phyloP scores from a whole-genome alignment of 2,888 invertebrate genomes.

The Apamea crenata region DNA sequence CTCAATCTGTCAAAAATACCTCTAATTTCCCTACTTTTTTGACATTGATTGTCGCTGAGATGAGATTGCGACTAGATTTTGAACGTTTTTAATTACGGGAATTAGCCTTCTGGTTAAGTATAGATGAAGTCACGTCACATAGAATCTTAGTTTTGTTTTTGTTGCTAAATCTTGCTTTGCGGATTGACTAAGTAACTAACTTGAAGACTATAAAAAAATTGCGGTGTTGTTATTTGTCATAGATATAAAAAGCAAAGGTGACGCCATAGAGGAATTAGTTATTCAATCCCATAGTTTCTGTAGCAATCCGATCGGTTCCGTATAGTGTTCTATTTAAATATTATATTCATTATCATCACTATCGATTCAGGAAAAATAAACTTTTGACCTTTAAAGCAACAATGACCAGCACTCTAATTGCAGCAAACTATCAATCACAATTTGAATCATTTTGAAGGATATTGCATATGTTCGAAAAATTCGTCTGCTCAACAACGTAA shows the following conservation, averaged over 20 bases:
- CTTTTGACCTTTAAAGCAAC: not conserved
- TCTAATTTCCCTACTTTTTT: not conserved
- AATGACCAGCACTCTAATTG: not conserved
- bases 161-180: not conserved
- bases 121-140: not conserved
- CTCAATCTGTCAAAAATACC: not conserved
- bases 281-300: constrained; percentile 47
- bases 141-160: not conserved
- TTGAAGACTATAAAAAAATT: not conserved
- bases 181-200: not conserved
- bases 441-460: not conserved
- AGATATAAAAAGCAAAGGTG: constrained; percentile 41
- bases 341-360: not conserved
- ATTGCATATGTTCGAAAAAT: not conserved
- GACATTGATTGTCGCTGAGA: not conserved
- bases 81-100: not conserved
- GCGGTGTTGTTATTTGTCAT: constrained; percentile 37
- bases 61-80: not conserved
- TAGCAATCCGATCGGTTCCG: constrained; percentile 48
- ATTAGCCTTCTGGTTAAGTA: not conserved
- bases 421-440: not conserved
- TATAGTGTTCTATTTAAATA: constrained; percentile 28
- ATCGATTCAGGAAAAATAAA: not conserved
- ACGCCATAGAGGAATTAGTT: constrained; percentile 46
- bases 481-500: not conserved